Base-by-base conservation (phyloP, 92 coral and sea anemone species). In the Galaxea fascicularis region DNA sequence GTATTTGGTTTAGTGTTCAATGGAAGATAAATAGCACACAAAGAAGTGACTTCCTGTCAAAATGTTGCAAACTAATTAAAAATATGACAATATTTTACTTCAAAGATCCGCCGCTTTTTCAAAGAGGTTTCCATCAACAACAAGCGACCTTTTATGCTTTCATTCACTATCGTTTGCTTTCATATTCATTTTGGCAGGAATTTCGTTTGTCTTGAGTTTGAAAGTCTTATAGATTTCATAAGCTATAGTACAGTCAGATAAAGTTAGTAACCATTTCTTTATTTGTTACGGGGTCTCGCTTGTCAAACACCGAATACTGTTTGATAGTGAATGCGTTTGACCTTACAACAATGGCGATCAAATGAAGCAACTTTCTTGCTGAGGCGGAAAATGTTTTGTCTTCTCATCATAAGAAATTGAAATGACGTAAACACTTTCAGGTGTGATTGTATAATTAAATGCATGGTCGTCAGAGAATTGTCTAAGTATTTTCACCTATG, bases 371-470 rank as follows among this genome's bases (percentile, higher is more conserved):
- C 8, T 70, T 45, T 44, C 15, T 44, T 4, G 53, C 49, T 60
- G 24, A 60, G 26, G 72, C 64, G 84, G 75, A 67, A 47, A 66
- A 26, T n/a, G 21, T 7, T 60, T 26, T 60, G 30, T 66, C 51
- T 13, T 9, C 3, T 57, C 65, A 16, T 5, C 41, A 15, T 8
- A 60, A 60, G 78, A 73, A 73, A 46, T 63, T 4, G 49, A 22
- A 45, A 67, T 79, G 84, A 79, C 84, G 84, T 79, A 52, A 66
- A 57, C 44, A 60, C 39, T 44, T 25, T 22, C 57, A 0, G 45
- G 63, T 26, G 66, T 25, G 53, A 18, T 64, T 26, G 46, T 64
- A 67, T 79, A 51, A 28, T 52, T 8, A 35, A 22, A 28, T 51
- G 13, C 12, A 3, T 10, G 56, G 53, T 59, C 56, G 71, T 45